Percentiles rank a stretch among this genome's conserved stretches.
Conservation (phyloP, 2,797 vertebrate genomes). For the Danio kyathit region DNA sequence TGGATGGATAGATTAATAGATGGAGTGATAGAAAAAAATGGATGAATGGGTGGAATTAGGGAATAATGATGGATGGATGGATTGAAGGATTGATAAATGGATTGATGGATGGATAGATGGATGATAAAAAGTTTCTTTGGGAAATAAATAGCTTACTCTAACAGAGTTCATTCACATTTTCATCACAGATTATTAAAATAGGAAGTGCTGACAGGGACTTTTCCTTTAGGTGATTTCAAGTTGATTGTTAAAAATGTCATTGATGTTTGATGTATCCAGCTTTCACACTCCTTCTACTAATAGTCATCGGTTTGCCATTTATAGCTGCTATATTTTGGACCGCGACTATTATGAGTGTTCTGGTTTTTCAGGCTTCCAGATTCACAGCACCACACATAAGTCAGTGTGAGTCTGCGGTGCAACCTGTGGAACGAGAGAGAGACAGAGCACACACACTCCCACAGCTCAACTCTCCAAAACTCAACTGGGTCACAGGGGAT, state of each 20-base stretch:
- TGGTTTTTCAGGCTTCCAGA: slow-evolving; percentile 1
- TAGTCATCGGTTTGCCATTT: not conserved
- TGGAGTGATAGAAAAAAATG: too few relatives aligned
- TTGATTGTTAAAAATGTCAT: not conserved
- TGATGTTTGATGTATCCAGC: not conserved
- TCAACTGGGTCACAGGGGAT: slow-evolving; percentile 56
- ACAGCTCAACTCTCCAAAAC: slow-evolving; percentile 32
- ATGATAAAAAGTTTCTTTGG: too few relatives aligned
- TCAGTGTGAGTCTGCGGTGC: not conserved
- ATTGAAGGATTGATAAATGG: too few relatives aligned
- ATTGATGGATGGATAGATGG: too few relatives aligned
- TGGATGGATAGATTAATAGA: too few relatives aligned
- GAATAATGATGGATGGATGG: too few relatives aligned
- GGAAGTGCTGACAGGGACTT: slow-evolving; percentile 17
- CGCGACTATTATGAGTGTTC: not conserved
- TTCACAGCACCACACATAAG: not conserved
- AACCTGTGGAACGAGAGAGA: slow-evolving; percentile 13
- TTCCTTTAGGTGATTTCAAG: not conserved
- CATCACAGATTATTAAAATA: not conserved
- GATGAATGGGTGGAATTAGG: too few relatives aligned
- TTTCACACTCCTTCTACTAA: not conserved
- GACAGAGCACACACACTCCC: slow-evolving; percentile 48
- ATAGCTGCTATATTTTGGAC: not conserved
- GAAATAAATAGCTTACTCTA: too few relatives aligned
- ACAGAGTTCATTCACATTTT: slow-evolving; percentile 15